phyloP scores from a whole-genome alignment of 2,797 vertebrate genomes.

The Gallinago nigripennis region DNA sequence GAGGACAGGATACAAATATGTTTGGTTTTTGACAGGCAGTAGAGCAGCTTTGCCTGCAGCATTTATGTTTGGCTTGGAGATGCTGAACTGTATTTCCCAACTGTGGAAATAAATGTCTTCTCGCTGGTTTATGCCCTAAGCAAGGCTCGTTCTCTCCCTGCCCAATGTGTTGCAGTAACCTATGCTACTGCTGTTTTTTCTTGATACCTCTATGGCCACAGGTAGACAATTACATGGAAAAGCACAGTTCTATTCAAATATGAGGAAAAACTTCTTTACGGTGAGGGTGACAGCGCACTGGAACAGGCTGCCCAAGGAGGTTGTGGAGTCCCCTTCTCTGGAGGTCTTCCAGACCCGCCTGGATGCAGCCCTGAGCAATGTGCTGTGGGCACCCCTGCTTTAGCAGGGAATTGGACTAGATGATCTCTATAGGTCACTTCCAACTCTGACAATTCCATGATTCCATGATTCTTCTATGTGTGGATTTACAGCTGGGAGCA shows the following conservation, averaged over 20 bases:
- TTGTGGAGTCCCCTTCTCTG: too few species aligned
- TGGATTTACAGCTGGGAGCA: background rate
- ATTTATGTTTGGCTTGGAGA: background rate
- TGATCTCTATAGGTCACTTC: too few species aligned
- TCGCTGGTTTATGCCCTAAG: background rate
- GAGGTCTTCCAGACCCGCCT: too few species aligned
- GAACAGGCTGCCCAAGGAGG: too few species aligned
- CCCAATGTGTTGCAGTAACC: background rate
- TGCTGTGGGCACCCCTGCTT: too few species aligned
- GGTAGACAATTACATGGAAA: background rate
- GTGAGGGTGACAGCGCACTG: too few species aligned
- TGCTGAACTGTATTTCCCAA: background rate
- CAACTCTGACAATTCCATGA: too few species aligned
- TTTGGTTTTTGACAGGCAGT: background rate
- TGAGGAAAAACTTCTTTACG: too few species aligned
- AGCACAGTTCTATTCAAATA: background rate
- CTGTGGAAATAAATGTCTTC: background rate
- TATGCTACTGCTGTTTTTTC: background rate
- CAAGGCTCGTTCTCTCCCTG: background rate
- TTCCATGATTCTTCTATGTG: background rate
- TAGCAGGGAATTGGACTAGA: too few species aligned
- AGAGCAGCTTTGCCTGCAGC: background rate
- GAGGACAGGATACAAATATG: background rate
- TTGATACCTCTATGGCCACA: background rate
- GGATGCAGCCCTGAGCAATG: too few species aligned